These are phyloP conservation scores for Phacellophora camtschatica DNA, from an alignment of 30 jellyfish, hydroid and myxozoan species.

Conservation along the genomic window DNA sequence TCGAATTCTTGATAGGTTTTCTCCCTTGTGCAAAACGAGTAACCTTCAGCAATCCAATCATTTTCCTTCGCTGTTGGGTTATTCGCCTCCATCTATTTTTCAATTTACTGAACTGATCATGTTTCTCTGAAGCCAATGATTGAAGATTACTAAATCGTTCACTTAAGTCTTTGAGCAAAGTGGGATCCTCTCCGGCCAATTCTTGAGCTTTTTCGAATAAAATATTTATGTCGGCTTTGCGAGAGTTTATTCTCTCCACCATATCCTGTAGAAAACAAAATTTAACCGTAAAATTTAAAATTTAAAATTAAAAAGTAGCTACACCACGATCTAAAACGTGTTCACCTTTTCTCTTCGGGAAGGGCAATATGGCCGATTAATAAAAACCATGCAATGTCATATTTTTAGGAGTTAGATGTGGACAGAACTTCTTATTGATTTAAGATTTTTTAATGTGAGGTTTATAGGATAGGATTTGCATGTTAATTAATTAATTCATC, in stretches of 20 bases:
- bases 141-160: constrained; percentile 70
- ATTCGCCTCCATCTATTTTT: constrained; percentile 65
- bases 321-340: background rate
- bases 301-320: background rate
- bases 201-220: constrained; percentile 61
- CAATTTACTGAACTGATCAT: constrained; percentile 46
- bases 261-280: constrained; percentile 27
- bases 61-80: constrained; percentile 58
- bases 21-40: constrained; percentile 45
- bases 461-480: no score
- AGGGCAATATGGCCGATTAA: no score
- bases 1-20: constrained; percentile 34
- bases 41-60: constrained; percentile 63
- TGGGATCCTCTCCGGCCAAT: constrained; percentile 63
- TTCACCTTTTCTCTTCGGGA: no score
- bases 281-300: background rate
- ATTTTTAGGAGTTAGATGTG: no score
- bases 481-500: no score
- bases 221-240: constrained; percentile 60
- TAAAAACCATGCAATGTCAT: no score
- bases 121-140: constrained; percentile 43
- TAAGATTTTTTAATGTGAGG: no score
- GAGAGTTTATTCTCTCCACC: constrained; percentile 71
- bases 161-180: constrained; percentile 54
- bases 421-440: no score